phyloP scores from a whole-genome alignment of 2,888 invertebrate species.

The Smittia aterrima region DNA sequence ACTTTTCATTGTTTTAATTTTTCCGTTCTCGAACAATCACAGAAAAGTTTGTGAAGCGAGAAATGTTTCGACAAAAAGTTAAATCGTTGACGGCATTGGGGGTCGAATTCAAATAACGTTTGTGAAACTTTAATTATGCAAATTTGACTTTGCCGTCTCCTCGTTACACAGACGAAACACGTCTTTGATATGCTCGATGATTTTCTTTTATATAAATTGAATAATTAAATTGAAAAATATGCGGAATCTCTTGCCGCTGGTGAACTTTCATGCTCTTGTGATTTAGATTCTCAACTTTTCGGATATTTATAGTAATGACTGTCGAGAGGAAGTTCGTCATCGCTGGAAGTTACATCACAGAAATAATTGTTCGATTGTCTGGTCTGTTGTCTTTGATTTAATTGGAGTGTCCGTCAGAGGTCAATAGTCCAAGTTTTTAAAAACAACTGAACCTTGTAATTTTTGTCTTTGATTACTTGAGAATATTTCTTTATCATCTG shows the following conservation, averaged over 20 bases:
- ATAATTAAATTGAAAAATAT: neutral
- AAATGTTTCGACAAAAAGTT: too few relatives aligned
- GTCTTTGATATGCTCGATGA: constrained; percentile 8
- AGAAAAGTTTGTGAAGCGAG: neutral
- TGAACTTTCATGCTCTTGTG: constrained; percentile 9
- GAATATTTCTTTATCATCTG: too few relatives aligned
- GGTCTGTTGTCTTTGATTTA: too few relatives aligned
- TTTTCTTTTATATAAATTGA: constrained; percentile 7
- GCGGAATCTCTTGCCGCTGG: neutral
- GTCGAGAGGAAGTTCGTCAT: too few relatives aligned
- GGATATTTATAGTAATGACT: neutral
- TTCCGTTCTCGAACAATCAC: neutral
- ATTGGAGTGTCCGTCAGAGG: too few relatives aligned
- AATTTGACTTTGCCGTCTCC: neutral
- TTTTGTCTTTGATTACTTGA: too few relatives aligned
- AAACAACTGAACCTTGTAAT: too few relatives aligned
- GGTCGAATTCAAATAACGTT: neutral
- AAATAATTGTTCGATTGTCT: too few relatives aligned
- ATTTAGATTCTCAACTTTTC: constrained; percentile 3
- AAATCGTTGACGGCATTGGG: neutral
- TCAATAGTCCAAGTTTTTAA: too few relatives aligned
- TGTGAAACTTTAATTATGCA: neutral
- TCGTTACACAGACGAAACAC: neutral
- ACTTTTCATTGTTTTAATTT: neutral
- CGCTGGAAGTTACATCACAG: too few relatives aligned